Percentiles rank a stretch among this genome's conserved stretches.
These are phyloP conservation scores for Eulacestoma nigropectus DNA, from an alignment of 2,113 vertebrate genomes.

Conservation along the genomic window DNA sequence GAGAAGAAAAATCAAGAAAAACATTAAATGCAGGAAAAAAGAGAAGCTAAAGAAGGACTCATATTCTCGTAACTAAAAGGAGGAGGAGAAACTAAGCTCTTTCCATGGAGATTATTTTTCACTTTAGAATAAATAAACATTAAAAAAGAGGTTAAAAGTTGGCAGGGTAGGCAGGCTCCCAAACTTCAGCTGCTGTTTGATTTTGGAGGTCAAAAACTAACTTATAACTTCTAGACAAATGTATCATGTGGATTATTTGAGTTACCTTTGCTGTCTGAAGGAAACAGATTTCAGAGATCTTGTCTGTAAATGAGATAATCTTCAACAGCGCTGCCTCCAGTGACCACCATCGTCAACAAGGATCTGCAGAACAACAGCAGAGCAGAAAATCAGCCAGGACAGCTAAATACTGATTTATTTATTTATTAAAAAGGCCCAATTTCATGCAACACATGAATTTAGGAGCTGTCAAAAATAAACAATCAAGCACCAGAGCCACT, in stretches of 20 bases:
- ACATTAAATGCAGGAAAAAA: not conserved
- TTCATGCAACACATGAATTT: not conserved
- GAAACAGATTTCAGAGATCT: constrained; percentile 57
- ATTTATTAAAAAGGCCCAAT: not conserved
- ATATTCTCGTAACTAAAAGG: not conserved
- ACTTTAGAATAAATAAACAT: not conserved
- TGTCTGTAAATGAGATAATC: constrained; percentile 60
- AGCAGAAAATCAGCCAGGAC: not conserved
- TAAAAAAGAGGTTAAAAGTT: not conserved
- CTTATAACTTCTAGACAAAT: rapidly evolving
- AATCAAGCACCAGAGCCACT: not conserved
- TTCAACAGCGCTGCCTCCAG: constrained; percentile 53
- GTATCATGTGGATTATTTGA: not conserved
- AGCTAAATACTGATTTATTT: rapidly evolving
- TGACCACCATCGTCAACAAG: constrained; percentile 43
- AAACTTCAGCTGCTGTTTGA: not conserved
- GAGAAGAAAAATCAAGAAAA: not conserved
- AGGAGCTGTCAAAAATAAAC: not conserved
- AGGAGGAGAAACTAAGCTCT: not conserved
- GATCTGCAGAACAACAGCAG: constrained; percentile 48
- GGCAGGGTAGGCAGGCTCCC: not conserved
- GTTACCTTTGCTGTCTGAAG: constrained; percentile 63
- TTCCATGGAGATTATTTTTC: not conserved
- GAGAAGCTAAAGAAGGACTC: not conserved
- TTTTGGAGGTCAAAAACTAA: not conserved